phyloP scores from a whole-genome alignment of 2,113 vertebrate genomes.

The Neodontobutis hainanensis region DNA sequence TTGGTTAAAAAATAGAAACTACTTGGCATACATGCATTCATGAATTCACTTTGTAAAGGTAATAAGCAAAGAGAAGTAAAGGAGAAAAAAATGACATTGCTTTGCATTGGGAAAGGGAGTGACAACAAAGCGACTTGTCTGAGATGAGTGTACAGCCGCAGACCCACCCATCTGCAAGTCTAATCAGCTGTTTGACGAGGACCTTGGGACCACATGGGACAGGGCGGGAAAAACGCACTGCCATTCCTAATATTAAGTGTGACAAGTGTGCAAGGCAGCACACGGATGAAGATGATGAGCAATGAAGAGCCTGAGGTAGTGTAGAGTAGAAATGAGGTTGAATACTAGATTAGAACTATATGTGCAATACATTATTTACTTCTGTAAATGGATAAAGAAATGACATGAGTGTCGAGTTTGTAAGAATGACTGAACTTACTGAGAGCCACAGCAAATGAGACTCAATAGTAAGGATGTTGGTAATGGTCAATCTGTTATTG shows the following conservation, averaged over 20 bases:
- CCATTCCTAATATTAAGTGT: conserved; percentile 37
- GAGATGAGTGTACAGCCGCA: conserved; percentile 33
- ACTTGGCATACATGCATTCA: conserved; percentile 54
- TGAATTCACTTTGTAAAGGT: conserved; percentile 56
- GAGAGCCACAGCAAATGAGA: not conserved
- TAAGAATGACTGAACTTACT: conserved; percentile 1
- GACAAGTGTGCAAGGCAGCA: conserved; percentile 37
- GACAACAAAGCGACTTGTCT: conserved; percentile 56
- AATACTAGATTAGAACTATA: conserved; percentile 31
- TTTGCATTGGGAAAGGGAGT: conserved; percentile 32
- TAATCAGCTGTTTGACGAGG: conserved; percentile 63
- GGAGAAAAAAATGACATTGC: conserved; percentile 4
- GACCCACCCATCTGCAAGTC: conserved; percentile 65
- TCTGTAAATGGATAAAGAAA: conserved; percentile 13
- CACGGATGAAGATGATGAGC: conserved; percentile 21
- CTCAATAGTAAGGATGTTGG: not conserved
- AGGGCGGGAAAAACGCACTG: conserved; percentile 9
- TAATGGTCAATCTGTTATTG: not conserved
- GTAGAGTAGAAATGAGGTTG: conserved; percentile 23
- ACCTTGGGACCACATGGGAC: conserved; percentile 44
- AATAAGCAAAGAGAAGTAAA: conserved; percentile 15
- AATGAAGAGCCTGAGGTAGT: conserved; percentile 28
- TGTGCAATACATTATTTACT: conserved; percentile 49
- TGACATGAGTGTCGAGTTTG: not conserved
- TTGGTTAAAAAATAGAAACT: conserved; percentile 24